Evolutionary conservation across 1,140 invertebrate genomes (phyloP), one percentile per base, ranked within the genome.

Genomic region (Camponotus floridanus): DNA sequence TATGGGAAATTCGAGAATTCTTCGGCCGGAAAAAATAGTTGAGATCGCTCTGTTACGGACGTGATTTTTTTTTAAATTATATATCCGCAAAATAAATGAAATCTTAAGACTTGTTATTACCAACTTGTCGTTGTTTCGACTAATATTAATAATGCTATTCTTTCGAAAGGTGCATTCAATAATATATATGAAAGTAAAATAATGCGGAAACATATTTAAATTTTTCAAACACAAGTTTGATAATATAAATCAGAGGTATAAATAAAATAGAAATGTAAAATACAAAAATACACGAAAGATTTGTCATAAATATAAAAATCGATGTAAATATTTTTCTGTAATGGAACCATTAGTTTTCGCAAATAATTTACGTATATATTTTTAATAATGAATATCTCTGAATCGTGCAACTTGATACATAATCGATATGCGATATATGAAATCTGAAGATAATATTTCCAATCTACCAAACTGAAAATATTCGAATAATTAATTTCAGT

Each of bases 391-490:
- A 42, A 48, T 62, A 45, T 51, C 68, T 83, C 55, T 73, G 42
- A 73, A 51, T 57, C 31, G 26, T 83, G 68, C 55, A 83, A 83
- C 42, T 61, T 33, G 68, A 83, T 83, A 83, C 31, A 74, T 83
- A 83, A 83, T 83, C 79, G 68, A 83, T 74, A 45, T 11, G 26
- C 26, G 61, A 83, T 83, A 74, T 61, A 42, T 39, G 68, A 83
- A 74, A 83, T 83, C 55, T 83, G 55, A 83, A 62, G 68, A 83
- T 83, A 83, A 83, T 83, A 74, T 83, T 83, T 83, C 55, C 79
- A 36, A 83, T 73, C 55, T 73, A 42, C 48, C 3, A 83, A 83
- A 74, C 55, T 39, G 57, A 61, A 73, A 83, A 83, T 73, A 83
- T 62, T 39, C 68, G 79, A 62, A 83, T 83, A 74, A 83, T 83